Percentiles rank a stretch among this genome's conserved stretches.
Evolutionary conservation across 1,140 invertebrate species (phyloP).

Genomic region (Drosophila kepulauana): DNA sequence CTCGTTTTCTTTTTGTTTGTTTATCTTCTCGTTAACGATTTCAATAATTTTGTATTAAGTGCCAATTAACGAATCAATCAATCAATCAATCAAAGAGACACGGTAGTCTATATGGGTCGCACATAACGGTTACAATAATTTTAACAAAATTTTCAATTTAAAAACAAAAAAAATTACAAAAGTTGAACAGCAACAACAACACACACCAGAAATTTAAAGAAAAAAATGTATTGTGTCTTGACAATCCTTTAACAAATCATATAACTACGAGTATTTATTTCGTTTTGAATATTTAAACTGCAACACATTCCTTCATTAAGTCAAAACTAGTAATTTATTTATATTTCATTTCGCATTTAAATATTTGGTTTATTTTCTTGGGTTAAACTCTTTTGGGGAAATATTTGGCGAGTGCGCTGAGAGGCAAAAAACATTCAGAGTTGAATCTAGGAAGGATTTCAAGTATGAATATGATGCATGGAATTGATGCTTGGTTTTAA

Average conservation of each 20-base stretch:
- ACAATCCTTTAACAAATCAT: slow-evolving; percentile 11
- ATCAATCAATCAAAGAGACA: slow-evolving; percentile 56
- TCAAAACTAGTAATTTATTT: slow-evolving; percentile 6
- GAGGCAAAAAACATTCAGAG: slow-evolving; percentile 13
- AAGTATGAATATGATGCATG: not conserved
- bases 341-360: slow-evolving; percentile 1
- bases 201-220: slow-evolving; percentile 28
- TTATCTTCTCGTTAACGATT: slow-evolving; percentile 26
- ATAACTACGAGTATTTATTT: not conserved
- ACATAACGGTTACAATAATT: slow-evolving; percentile 53
- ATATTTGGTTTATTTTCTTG: not conserved
- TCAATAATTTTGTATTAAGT: slow-evolving; percentile 42
- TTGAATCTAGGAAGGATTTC: not conserved
- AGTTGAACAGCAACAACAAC: slow-evolving; percentile 7
- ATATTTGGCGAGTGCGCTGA: slow-evolving; percentile 20
- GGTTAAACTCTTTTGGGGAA: slow-evolving; percentile 7
- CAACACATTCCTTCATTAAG: slow-evolving; percentile 23
- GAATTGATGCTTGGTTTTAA: too few relatives aligned
- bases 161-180: not conserved
- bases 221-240: not conserved
- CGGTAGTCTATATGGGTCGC: slow-evolving; percentile 75
- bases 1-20: slow-evolving; percentile 31
- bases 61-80: slow-evolving; percentile 47
- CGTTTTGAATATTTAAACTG: not conserved
- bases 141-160: slow-evolving; percentile 4